Conservation (phyloP, 1,140 invertebrate genomes). For the Sesamia nonagrioides region DNA sequence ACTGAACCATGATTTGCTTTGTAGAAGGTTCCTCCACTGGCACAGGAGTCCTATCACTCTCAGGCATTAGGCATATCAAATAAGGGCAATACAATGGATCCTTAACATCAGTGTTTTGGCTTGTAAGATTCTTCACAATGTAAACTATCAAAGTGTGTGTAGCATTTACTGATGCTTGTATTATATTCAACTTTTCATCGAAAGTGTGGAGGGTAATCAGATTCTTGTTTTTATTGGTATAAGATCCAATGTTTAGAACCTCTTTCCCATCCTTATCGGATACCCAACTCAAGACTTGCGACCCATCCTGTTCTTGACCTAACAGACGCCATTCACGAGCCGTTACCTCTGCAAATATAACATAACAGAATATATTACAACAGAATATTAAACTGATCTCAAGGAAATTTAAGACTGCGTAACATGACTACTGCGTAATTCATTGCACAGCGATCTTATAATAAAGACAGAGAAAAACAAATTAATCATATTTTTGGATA, state of each 20-base stretch:
- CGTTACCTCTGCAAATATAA: conserved; percentile 78
- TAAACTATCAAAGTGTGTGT: conserved; percentile 90
- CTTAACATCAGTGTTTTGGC: conserved; percentile 62
- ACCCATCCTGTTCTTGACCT: conserved; percentile 92
- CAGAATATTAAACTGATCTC: conserved; percentile 17
- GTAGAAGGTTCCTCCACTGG: conserved; percentile 87
- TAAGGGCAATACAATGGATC: conserved; percentile 87
- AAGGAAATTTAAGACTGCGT: conserved; percentile 5
- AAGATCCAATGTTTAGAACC: conserved; percentile 85
- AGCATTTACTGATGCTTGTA: conserved; percentile 93
- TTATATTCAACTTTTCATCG: conserved; percentile 89
- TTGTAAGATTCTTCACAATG: conserved; percentile 87
- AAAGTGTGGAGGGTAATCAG: conserved; percentile 90
- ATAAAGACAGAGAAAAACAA: background rate
- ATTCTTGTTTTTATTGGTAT: conserved; percentile 87
- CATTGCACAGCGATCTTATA: background rate
- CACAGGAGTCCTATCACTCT: conserved; percentile 83
- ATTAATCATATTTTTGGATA: background rate
- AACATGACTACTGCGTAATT: background rate
- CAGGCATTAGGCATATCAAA: conserved; percentile 89
- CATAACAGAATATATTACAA: conserved; percentile 28
- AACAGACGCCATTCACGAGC: conserved; percentile 92
- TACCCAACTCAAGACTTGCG: conserved; percentile 91
- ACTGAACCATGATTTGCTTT: conserved; percentile 93
- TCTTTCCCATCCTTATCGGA: conserved; percentile 79